Evolutionary conservation across 2,888 invertebrate genomes (phyloP).

Genomic region (Eupithecia pulchellata): DNA sequence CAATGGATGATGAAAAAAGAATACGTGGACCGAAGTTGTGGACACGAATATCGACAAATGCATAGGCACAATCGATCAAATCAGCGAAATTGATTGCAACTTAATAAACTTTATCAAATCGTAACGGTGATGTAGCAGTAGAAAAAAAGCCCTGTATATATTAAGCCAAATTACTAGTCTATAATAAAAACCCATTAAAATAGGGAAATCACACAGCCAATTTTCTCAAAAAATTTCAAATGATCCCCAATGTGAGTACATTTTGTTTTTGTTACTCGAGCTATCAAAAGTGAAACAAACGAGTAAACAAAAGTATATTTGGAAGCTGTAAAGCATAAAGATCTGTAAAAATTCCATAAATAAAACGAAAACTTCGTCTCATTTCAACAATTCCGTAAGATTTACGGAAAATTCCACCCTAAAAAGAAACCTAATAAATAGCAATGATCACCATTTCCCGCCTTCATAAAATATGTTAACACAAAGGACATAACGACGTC

Average conservation of each 20-base stretch:
- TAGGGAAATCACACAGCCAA: too few relatives aligned
- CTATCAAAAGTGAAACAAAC: not conserved
- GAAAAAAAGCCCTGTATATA: too few relatives aligned
- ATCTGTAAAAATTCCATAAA: too few relatives aligned
- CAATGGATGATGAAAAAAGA: not conserved
- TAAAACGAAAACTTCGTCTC: not conserved
- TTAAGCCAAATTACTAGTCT: too few relatives aligned
- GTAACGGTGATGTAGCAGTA: too few relatives aligned
- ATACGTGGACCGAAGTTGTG: not conserved
- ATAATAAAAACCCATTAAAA: too few relatives aligned
- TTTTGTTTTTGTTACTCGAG: too few relatives aligned
- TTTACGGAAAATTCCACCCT: not conserved
- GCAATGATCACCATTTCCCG: constrained; percentile 66
- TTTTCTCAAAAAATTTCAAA: too few relatives aligned
- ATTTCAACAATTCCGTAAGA: not conserved
- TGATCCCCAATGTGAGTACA: too few relatives aligned
- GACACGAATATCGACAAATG: not conserved
- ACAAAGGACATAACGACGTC: constrained; percentile 73
- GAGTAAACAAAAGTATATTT: too few relatives aligned
- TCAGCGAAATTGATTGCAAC: not conserved
- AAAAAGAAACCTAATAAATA: constrained; percentile 43
- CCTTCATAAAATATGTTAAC: constrained; percentile 64
- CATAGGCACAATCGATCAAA: not conserved
- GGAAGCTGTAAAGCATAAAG: too few relatives aligned
- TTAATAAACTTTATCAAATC: not conserved